Evolutionary conservation across 2,113 vertebrate genomes (phyloP).

Genomic region (Chaenogobius annularis): DNA sequence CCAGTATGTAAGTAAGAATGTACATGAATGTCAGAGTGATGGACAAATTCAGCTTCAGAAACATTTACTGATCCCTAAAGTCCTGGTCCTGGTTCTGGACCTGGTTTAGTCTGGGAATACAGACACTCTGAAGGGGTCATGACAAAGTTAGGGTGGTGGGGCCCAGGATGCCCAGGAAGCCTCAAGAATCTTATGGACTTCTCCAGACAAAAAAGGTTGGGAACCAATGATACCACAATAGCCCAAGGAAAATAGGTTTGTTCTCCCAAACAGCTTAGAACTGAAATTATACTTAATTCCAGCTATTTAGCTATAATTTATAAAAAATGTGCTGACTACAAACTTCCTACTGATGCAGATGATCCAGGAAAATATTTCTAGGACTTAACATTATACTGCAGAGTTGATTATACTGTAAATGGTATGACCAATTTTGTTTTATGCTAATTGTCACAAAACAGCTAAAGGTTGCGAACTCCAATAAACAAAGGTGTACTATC

Average conservation of each 20-base stretch:
- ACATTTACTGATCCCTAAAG: no score
- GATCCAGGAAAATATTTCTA: neutral
- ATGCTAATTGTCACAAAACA: neutral
- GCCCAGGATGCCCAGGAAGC: neutral
- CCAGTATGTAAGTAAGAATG: no score
- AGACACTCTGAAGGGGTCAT: no score
- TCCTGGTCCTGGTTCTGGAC: no score
- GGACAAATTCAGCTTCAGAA: no score
- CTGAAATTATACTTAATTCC: neutral
- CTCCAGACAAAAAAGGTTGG: neutral
- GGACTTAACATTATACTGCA: neutral
- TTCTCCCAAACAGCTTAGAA: neutral
- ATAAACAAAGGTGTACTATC: neutral
- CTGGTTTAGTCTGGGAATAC: no score
- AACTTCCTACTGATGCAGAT: neutral
- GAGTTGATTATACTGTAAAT: no score
- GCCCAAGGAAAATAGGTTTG: slow-evolving; percentile 1
- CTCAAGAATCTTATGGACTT: neutral
- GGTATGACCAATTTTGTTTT: neutral
- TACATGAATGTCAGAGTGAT: no score
- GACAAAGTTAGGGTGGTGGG: no score
- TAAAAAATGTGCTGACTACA: neutral
- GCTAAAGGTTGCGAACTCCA: neutral
- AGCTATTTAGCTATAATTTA: neutral
- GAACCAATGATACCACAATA: neutral